Conservation (phyloP, 2,888 invertebrate genomes). For the Lymantria dispar region DNA sequence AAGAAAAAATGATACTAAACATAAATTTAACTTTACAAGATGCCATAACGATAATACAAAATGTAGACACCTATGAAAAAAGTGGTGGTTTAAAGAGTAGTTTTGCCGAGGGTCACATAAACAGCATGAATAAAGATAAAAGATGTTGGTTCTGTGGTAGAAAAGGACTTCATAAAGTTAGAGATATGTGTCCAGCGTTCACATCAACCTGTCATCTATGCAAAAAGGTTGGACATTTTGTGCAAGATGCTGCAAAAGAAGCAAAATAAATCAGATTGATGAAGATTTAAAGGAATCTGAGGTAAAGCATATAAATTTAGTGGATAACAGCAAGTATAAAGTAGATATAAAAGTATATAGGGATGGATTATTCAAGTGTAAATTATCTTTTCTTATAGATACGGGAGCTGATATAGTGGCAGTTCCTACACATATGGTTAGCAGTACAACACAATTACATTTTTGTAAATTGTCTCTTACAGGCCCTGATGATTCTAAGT, state of each 20-base stretch:
- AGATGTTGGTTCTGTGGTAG: background rate
- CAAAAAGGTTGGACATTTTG: background rate
- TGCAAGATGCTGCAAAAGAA: constrained; percentile 13
- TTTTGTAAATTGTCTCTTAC: too few relatives aligned
- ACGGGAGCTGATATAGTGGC: background rate
- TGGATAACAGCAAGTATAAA: background rate
- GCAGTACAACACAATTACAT: too few relatives aligned
- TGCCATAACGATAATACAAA: background rate
- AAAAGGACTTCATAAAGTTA: background rate
- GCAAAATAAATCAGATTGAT: constrained; percentile 14
- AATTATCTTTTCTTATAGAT: background rate
- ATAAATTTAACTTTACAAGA: background rate
- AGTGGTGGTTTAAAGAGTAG: background rate
- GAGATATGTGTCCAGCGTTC: too few relatives aligned
- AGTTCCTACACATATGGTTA: background rate
- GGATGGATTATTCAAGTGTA: background rate
- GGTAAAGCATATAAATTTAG: background rate
- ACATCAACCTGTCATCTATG: background rate
- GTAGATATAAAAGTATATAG: background rate
- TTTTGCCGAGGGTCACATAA: background rate
- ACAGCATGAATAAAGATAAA: background rate
- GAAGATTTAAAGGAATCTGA: background rate
- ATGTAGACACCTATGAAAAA: background rate
- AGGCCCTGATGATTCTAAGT: background rate
- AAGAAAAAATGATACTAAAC: background rate